phyloP scores from a whole-genome alignment of 92 coral and sea anemone genomes.

The Phenganax subtilis region DNA sequence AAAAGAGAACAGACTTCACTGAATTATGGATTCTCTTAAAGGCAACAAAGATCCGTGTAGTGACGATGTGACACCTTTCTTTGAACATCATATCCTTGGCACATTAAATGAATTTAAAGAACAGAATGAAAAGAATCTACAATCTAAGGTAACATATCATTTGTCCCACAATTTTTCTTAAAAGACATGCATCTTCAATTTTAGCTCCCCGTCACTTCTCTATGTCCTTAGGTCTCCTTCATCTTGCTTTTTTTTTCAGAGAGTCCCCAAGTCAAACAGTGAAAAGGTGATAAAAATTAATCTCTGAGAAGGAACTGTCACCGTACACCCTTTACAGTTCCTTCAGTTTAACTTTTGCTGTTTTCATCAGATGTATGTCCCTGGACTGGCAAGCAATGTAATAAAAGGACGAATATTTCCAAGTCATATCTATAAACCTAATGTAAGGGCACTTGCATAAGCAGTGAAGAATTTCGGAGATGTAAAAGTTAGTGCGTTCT shows the following conservation, averaged over 20 bases:
- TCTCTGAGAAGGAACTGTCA: not conserved
- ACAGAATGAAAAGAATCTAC: constrained; percentile 32
- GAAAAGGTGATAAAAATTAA: constrained; percentile 17
- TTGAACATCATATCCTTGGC: constrained; percentile 38
- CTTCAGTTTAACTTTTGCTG: not conserved
- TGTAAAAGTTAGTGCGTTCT: too few species aligned
- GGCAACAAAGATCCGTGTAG: constrained; percentile 31
- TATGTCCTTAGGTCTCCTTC: not conserved
- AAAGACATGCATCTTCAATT: not conserved
- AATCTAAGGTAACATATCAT: not conserved
- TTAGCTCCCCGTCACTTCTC: not conserved
- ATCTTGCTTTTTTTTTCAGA: constrained; percentile 12
- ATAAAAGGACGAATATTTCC: constrained; percentile 43
- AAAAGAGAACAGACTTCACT: not conserved
- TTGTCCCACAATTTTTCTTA: not conserved
- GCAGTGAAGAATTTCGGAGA: too few species aligned
- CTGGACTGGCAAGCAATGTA: constrained; percentile 4
- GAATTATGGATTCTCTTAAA: not conserved
- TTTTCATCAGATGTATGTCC: not conserved
- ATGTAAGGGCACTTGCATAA: constrained; percentile 50
- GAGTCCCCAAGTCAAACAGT: constrained; percentile 27
- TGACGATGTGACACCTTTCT: constrained; percentile 27
- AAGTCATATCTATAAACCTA: constrained; percentile 70
- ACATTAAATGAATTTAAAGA: constrained; percentile 35
- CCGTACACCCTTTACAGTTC: not conserved